A percentile compares a stretch with the other conserved stretches of the same genome.
These are phyloP conservation scores for Heliopora coerulea DNA, from an alignment of 92 coral and sea anemone species.

Conservation along the genomic window DNA sequence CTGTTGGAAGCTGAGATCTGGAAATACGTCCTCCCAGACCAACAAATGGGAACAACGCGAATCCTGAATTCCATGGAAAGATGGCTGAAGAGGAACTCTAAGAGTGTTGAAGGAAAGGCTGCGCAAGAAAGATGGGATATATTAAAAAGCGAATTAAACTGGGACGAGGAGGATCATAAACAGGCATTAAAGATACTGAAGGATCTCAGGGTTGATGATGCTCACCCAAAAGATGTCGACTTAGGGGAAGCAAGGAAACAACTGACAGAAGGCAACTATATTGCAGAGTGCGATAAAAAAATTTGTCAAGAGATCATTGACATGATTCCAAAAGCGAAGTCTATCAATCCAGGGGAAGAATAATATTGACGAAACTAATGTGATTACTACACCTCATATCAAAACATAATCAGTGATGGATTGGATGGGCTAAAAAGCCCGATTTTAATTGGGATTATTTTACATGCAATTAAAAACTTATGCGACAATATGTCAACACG, in stretches of 20 bases:
- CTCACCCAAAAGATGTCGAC: constrained; percentile 15
- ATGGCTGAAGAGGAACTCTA: no score
- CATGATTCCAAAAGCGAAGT: no score
- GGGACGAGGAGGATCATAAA: constrained; percentile 29
- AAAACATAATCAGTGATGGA: no score
- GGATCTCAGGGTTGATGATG: constrained; percentile 2
- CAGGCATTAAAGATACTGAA: constrained; percentile 9
- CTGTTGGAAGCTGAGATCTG: constrained; percentile 23
- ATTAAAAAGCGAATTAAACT: constrained; percentile 3
- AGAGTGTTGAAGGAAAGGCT: constrained; percentile 9
- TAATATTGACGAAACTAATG: no score
- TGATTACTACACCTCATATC: no score
- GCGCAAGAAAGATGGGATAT: constrained; percentile 32
- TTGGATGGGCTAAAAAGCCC: no score
- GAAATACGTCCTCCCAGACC: constrained; percentile 16
- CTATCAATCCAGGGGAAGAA: no score
- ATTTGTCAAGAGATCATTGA: no score
- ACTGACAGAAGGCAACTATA: constrained; percentile 14
- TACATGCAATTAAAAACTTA: no score
- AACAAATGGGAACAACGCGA: constrained; percentile 5
- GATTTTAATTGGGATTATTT: no score
- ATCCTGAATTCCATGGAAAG: no score
- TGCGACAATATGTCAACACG: no score
- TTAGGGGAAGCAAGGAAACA: constrained; percentile 29
- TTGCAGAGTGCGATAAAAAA: background rate